Base-by-base conservation (phyloP, 1,140 invertebrate species). In the Euura lappo region DNA sequence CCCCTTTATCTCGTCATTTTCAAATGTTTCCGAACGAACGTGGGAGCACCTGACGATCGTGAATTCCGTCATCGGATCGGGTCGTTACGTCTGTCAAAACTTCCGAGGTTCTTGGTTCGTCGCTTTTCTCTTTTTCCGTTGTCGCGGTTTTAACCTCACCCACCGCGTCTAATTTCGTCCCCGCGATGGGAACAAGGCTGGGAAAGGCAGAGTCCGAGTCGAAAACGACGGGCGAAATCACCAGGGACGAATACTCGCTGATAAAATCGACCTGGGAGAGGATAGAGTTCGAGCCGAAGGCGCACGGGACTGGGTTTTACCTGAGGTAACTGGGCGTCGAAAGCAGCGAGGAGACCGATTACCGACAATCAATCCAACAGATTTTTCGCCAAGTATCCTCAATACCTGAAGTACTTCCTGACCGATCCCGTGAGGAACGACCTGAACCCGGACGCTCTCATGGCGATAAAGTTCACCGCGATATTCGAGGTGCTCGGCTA, bases 351-450 rank as follows among this genome's bases (percentile, higher is more conserved):
- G 28, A 28, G 28, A 28, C 28, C 28, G 28, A 28, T 28, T 28
- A 28, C 28, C 28, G 28, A 28, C 28, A 28, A 28, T 28, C 28
- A 28, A 28, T 28, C 28, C 28, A 28, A 28, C 66, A 81, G 81
- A 8, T 77, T 82, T 46, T 82, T 79, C 71, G 72, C 76, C 47
- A 74, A 42, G 10, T 72, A 80, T 77, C 81, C 78, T 45, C 72
- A 79, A 51, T 82, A 81, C 66, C 44, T 74, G 7, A 80, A 80
- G 60, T 82, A 79, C 74, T 82, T 80, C 28, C 82, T 79, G 5
- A 69, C 65, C 44, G 74, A 79, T 47, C 71, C 73, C 6, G 6
- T 3, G 13, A 67, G 74, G 69, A 10, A 74, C 46, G 75, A 76
- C 3, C 44, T 81, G 64, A 79, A 72, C 65, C 46, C 80, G 5